phyloP scores from a whole-genome alignment of 2,797 vertebrate genomes.

The Peromyscus attwateri region DNA sequence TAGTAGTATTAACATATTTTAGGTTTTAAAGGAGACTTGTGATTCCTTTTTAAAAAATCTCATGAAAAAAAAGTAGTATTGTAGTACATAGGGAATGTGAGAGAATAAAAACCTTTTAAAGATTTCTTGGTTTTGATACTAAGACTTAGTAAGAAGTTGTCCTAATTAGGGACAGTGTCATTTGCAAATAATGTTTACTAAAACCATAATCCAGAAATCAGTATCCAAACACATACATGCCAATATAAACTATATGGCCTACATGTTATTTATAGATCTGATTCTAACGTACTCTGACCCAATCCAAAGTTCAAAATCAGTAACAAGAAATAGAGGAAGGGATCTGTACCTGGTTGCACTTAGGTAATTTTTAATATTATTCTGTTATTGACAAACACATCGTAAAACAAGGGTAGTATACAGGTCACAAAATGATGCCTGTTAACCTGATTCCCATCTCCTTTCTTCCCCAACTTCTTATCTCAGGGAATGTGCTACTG shows the following conservation, averaged over 20 bases:
- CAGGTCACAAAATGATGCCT: background rate
- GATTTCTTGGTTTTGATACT: background rate
- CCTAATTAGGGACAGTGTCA: background rate
- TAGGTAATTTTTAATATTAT: slow-evolving; percentile 40
- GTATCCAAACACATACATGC: background rate
- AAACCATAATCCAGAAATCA: slow-evolving; percentile 18
- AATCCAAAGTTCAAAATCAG: slow-evolving; percentile 14
- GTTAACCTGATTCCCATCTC: slow-evolving; percentile 75
- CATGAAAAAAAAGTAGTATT: background rate
- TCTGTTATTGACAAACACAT: background rate
- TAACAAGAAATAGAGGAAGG: background rate
- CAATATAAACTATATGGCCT: background rate
- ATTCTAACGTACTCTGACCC: slow-evolving; percentile 14
- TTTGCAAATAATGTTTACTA: slow-evolving; percentile 10
- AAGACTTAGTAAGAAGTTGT: background rate
- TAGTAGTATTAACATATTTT: background rate
- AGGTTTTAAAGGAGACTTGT: background rate
- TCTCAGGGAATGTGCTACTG: slow-evolving; percentile 32
- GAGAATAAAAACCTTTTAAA: background rate
- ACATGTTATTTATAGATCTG: background rate
- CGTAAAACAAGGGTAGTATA: background rate
- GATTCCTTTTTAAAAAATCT: background rate
- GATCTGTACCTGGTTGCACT: background rate
- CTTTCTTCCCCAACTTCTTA: slow-evolving; percentile 72
- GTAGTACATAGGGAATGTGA: background rate